These are phyloP conservation scores for Diachasmimorpha longicaudata DNA, from an alignment of 1,140 invertebrate species.

Conservation along the genomic window DNA sequence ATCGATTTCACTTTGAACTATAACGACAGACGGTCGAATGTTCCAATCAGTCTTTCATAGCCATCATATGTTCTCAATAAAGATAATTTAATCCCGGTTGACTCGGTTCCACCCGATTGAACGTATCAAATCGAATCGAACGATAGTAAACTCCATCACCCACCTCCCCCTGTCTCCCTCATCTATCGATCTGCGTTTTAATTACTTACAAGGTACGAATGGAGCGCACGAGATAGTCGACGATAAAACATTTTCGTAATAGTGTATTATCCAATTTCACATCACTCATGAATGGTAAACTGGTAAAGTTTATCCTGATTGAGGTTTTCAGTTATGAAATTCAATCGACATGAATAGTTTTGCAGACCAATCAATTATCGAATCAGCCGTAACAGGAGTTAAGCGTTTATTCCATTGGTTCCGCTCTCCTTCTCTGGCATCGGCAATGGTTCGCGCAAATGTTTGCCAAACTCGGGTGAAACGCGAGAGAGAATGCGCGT, in stretches of 20 bases:
- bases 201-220: slow-evolving; percentile 35
- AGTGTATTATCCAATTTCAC: slow-evolving; percentile 5
- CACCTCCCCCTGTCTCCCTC: neutral
- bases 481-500: neutral
- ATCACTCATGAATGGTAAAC: neutral
- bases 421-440: neutral
- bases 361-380: slow-evolving; percentile 6
- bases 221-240: neutral
- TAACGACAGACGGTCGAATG: neutral
- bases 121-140: slow-evolving; percentile 6
- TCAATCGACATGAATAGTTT: neutral
- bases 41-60: neutral
- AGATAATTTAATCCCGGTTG: slow-evolving; percentile 6
- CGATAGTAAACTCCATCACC: neutral
- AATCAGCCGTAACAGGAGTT: neutral
- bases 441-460: neutral
- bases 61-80: slow-evolving; percentile 9
- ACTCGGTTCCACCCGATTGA: neutral
- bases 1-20: neutral
- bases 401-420: neutral
- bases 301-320: neutral
- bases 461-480: neutral
- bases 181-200: slow-evolving; percentile 44
- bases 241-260: neutral
- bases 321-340: neutral